Evolutionary conservation across 1,140 invertebrate species (phyloP), one percentile per base, ranked within the genome.

Genomic region (Drusus annulatus): DNA sequence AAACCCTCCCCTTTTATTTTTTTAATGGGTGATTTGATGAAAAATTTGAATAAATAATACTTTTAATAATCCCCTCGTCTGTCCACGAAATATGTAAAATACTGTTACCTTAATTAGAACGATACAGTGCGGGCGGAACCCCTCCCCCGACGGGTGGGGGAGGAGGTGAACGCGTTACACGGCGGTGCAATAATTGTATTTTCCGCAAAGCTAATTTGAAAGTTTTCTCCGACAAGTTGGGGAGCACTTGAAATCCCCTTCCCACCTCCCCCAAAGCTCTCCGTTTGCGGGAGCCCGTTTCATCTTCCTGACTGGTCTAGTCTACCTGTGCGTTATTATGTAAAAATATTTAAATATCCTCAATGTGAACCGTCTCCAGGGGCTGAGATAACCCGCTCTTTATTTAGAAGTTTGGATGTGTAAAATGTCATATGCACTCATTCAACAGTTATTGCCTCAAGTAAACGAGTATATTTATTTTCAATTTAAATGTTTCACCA

Each of bases 141-240:
- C 36, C 36, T 10, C 13, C 36, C 36, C 13, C 13, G 19, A 28
- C 6, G 74, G 28, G 74, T 2, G 2, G 25, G 25, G 25, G 25
- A 5, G 0, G 58, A 62, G 62, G 21, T 36, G 60, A 77, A 31
- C 62, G 68, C 80, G 75, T 81, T 73, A 81, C 74, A 71, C 65
- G 75, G 56, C 76, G 76, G 77, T 79, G 77, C 77, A 79, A 79
- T 81, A 81, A 81, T 81, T 81, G 80, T 81, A 81, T 77, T 81
- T 81, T 78, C 75, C 80, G 76, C 76, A 71, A 78, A 81, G 80
- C 80, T 81, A 81, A 81, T 81, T 81, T 81, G 68, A 81, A 81
- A 81, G 80, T 81, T 81, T 81, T 81, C 80, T 62, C 80, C 80
- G 65, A 60, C 63, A 79, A 79, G 77, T 79, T 71, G 60, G 63